Percentiles rank a stretch among this genome's conserved stretches.
Conservation (phyloP, 2,797 vertebrate genomes). For the Discoglossus pictus region DNA sequence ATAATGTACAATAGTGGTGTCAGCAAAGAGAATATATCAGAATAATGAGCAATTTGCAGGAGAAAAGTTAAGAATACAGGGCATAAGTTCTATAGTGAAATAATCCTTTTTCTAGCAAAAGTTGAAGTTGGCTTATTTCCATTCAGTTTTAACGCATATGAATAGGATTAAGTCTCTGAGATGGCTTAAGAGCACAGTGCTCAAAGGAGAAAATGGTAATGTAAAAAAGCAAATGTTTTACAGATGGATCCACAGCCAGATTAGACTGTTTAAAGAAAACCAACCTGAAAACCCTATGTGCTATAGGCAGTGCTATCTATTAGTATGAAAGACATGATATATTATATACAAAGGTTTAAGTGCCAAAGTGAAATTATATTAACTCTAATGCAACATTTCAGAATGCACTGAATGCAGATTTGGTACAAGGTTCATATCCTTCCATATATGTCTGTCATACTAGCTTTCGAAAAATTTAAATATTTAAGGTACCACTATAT, state of each 20-base stretch:
- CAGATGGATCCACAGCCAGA: slow-evolving; percentile 1
- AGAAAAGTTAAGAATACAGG: slow-evolving; percentile 17
- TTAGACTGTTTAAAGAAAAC: neutral
- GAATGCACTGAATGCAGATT: too few species aligned
- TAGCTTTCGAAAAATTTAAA: too few species aligned
- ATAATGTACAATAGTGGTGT: too few species aligned
- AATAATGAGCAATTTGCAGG: slow-evolving; percentile 9
- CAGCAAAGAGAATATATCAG: slow-evolving; percentile 6
- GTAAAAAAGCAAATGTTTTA: slow-evolving; percentile 17
- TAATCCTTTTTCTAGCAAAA: slow-evolving; percentile 9
- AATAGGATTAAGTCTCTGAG: slow-evolving; percentile 16
- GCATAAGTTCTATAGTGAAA: neutral
- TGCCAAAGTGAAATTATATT: too few species aligned
- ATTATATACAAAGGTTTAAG: too few species aligned
- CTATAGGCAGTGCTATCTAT: too few species aligned
- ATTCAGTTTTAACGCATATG: slow-evolving; percentile 16
- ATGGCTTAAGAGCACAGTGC: neutral
- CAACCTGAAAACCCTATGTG: too few species aligned
- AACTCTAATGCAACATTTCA: too few species aligned
- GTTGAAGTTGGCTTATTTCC: slow-evolving; percentile 8
- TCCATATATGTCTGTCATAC: too few species aligned
- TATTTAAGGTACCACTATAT: too few species aligned
- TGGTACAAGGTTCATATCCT: too few species aligned
- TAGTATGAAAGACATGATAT: too few species aligned
- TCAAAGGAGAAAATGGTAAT: slow-evolving; percentile 10